Evolutionary conservation across 2,113 vertebrate species (phyloP).

Genomic region (Lophius piscatorius): DNA sequence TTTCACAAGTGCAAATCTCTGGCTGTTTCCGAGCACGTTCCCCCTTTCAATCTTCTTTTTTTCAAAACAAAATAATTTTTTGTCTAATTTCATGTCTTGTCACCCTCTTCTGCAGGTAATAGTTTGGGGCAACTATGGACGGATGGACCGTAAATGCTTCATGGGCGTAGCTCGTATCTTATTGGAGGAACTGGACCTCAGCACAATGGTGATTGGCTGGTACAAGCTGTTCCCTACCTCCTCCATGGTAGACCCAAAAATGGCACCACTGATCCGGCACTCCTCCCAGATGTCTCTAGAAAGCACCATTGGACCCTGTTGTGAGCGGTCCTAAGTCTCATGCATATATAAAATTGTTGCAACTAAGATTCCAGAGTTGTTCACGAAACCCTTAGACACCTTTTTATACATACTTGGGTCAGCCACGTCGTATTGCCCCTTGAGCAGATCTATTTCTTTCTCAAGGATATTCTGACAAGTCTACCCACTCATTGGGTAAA

Average conservation of each 20-base stretch:
- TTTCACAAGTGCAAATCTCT: no score
- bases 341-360: conserved; percentile 56
- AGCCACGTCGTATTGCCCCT: neutral
- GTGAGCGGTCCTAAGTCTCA: conserved; percentile 90
- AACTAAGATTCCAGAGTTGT: conserved; percentile 19
- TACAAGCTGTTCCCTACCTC: conserved; percentile 99
- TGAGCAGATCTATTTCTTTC: conserved; percentile 22
- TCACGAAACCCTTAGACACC: conserved; percentile 12
- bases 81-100: neutral
- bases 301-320: conserved; percentile 95
- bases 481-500: conserved; percentile 4
- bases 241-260: conserved; percentile 96
- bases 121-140: conserved; percentile 97
- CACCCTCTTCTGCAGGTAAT: conserved; percentile 84
- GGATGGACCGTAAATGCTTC: conserved; percentile 98
- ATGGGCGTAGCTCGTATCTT: conserved; percentile 97
- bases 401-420: conserved; percentile 17
- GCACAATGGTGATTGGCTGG: conserved; percentile 94
- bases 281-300: conserved; percentile 97
- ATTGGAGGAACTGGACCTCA: conserved; percentile 97
- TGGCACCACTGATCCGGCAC: conserved; percentile 93
- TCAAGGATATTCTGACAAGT: conserved; percentile 19
- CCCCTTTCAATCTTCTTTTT: no score
- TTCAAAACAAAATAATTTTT: no score
- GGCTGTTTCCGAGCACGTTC: no score